These are phyloP conservation scores for Lepidostoma basale DNA, from an alignment of 1,140 invertebrate species.

Conservation along the genomic window DNA sequence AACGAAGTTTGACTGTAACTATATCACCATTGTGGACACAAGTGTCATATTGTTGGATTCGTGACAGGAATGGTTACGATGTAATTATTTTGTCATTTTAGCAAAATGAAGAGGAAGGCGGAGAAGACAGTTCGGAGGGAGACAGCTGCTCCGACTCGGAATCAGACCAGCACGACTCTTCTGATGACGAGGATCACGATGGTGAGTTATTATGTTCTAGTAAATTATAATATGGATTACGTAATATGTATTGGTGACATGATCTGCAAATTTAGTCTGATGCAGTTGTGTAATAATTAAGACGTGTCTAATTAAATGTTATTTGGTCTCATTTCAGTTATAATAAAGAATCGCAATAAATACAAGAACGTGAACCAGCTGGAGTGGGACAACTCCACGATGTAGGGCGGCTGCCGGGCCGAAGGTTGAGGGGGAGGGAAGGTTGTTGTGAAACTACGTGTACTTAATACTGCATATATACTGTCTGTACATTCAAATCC, in stretches of 20 bases:
- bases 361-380: constrained; percentile 72
- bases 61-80: no score
- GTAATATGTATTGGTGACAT: no score
- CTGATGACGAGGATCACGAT: constrained; percentile 74
- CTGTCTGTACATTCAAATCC: no score
- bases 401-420: constrained; percentile 59
- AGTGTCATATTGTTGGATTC: no score
- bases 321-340: constrained; percentile 51
- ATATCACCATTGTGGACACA: no score
- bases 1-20: no score
- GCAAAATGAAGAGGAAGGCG: constrained; percentile 49
- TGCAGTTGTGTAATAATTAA: no score
- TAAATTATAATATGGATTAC: neutral
- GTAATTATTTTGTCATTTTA: no score
- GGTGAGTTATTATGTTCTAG: constrained; percentile 48
- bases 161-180: constrained; percentile 66
- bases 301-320: no score
- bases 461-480: constrained; percentile 45
- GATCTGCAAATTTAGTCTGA: neutral
- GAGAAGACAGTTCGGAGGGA: constrained; percentile 69
- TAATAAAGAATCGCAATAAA: constrained; percentile 60
- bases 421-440: no score
- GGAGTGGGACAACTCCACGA: constrained; percentile 74
- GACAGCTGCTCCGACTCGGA: constrained; percentile 74
- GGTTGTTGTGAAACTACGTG: constrained; percentile 46